phyloP scores from a whole-genome alignment of 2,113 vertebrate genomes.

The Cacatua alba region DNA sequence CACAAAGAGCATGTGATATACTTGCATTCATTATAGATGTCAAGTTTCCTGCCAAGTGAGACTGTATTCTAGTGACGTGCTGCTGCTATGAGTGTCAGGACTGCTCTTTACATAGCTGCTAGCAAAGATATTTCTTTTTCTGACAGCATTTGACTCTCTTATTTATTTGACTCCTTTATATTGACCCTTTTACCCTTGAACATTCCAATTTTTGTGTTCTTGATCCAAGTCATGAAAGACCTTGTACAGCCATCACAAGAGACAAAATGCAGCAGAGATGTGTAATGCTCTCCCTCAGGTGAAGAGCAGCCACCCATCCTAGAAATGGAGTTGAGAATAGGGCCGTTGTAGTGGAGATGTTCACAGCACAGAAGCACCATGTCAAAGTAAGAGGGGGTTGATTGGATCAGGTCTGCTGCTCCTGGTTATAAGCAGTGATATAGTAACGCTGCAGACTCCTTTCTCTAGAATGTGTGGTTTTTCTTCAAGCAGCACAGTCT shows the following conservation, averaged over 20 bases:
- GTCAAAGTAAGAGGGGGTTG: not conserved
- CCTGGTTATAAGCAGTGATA: not conserved
- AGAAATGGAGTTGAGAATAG: not conserved
- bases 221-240: not conserved
- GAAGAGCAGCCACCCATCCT: not conserved
- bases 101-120: not conserved
- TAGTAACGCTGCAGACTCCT: not conserved
- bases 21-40: slow-evolving; percentile 7
- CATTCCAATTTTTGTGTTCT: not conserved
- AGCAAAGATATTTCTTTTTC: not conserved
- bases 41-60: slow-evolving; percentile 9
- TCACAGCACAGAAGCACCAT: not conserved
- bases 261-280: not conserved
- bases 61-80: not conserved
- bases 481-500: not conserved
- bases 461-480: not conserved
- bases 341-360: not conserved
- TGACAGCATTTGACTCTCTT: not conserved
- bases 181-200: not conserved
- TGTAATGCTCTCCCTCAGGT: not conserved
- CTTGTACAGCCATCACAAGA: not conserved
- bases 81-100: not conserved
- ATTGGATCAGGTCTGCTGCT: not conserved
- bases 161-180: not conserved
- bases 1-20: not conserved